Evolutionary conservation across 2,113 vertebrate genomes (phyloP), one percentile per base, ranked within the genome.

Genomic region (Calyptomena viridis): DNA sequence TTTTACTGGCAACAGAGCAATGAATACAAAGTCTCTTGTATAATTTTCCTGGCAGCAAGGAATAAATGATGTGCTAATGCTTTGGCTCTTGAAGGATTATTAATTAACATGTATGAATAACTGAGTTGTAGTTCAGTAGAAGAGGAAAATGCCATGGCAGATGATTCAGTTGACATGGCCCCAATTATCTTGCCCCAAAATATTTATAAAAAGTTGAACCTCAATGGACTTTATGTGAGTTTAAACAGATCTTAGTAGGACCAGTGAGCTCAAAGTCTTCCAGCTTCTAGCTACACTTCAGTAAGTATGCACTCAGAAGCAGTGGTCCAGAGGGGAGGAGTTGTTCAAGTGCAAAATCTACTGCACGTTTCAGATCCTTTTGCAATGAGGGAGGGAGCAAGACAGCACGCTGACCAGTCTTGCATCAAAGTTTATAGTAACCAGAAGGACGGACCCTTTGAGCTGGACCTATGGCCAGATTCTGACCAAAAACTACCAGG

Each of bases 51-150:
- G 87, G 87, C 78, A 91, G 63, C 62, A 77, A 91, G 39, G 63
- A 91, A 69, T 91, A 93, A 91, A 91, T 76, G 23, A 82, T 85
- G 84, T 87, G 71, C 46, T 93, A 94, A 76, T 42, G 63, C 59
- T 91, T 89, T 93, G 93, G 82, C 78, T 88, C 87, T 87, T 83
- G 39, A 83, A 73, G 55, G 33, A 80, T 93, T 85, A 93, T 83
- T 97, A 93, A 94, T 97, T 96, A 96, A 69, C 82, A 37, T 9
- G 31, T 40, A 93, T 91, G 84, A 95, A 95, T 94, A 93, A 94
- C 78, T 77, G 87, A 84, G 94, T 37, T 91, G 87, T 93, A 82
- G 69, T 91, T 87, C 24, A 67, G 59, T 42, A 80, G 82, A 85
- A 37, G 39, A 30, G 67, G 35, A 33, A 94, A 91, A 93, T 66